phyloP scores from a whole-genome alignment of 2,113 vertebrate genomes.

The Cygnus buccinator region DNA sequence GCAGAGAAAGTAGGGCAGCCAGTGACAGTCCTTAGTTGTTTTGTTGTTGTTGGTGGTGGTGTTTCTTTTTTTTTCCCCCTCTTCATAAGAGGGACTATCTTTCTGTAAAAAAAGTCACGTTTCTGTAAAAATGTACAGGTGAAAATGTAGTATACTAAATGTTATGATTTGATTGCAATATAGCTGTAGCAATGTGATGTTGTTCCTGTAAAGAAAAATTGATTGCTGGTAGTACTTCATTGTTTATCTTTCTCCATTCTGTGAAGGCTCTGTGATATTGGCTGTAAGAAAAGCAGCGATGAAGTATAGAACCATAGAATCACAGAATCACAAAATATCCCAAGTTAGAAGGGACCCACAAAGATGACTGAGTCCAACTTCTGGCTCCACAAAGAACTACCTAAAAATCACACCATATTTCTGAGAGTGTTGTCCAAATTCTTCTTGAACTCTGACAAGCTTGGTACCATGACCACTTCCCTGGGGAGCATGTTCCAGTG shows the following conservation, averaged over 20 bases:
- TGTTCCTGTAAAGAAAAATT: background rate
- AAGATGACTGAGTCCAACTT: too few relatives aligned
- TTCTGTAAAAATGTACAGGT: background rate
- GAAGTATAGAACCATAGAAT: too few relatives aligned
- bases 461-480: background rate
- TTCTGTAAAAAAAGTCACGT: background rate
- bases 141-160: background rate
- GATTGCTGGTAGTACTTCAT: background rate
- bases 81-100: rapidly evolving
- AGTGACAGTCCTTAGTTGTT: background rate
- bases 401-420: background rate
- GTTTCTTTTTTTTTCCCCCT: background rate
- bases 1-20: background rate
- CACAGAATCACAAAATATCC: too few relatives aligned
- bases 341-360: too few relatives aligned
- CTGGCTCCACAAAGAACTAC: too few relatives aligned
- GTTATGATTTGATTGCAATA: background rate
- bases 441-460: background rate
- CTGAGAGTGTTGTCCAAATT: background rate
- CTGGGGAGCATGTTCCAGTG: background rate
- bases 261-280: background rate
- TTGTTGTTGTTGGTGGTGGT: too few relatives aligned
- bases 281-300: rapidly evolving
- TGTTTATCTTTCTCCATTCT: background rate
- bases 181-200: background rate